phyloP scores from a whole-genome alignment of 92 coral and sea anemone species.

The Plumapathes pennacea region DNA sequence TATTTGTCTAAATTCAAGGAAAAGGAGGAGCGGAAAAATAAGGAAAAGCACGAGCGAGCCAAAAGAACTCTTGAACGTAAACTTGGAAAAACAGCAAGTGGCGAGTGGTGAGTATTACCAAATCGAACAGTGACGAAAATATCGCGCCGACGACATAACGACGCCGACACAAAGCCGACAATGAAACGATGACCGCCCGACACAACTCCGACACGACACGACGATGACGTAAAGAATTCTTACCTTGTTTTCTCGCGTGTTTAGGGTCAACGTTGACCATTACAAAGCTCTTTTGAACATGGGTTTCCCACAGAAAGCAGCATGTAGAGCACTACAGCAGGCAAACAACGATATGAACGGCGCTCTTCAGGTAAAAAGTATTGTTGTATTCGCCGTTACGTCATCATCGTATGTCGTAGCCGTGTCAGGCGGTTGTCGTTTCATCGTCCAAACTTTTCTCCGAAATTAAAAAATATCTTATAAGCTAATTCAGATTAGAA shows the following conservation, averaged over 20 bases:
- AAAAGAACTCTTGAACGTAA: constrained; percentile 60
- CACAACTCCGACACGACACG: no score
- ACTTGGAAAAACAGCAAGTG: constrained; percentile 87
- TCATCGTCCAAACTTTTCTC: not conserved
- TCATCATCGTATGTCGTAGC: no score
- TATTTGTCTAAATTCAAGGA: constrained; percentile 31
- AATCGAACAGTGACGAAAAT: no score
- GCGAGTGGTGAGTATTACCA: constrained; percentile 76
- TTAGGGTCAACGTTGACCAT: constrained; percentile 72
- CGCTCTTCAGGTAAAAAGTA: constrained; percentile 73
- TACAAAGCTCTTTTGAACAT: constrained; percentile 65
- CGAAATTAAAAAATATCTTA: no score
- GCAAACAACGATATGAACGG: constrained; percentile 80
- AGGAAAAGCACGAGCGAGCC: constrained; percentile 69
- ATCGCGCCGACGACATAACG: no score
- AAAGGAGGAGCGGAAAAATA: constrained; percentile 50
- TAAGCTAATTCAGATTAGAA: no score
- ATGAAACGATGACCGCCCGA: no score
- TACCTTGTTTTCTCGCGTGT: not conserved
- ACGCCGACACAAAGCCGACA: no score
- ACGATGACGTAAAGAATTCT: no score
- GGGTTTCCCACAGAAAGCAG: constrained; percentile 75
- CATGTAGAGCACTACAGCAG: constrained; percentile 72
- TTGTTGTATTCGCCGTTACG: no score
- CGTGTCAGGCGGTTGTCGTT: not conserved